These are phyloP conservation scores for Nemoura dubitans DNA, from an alignment of 2,888 invertebrate species.

Conservation along the genomic window DNA sequence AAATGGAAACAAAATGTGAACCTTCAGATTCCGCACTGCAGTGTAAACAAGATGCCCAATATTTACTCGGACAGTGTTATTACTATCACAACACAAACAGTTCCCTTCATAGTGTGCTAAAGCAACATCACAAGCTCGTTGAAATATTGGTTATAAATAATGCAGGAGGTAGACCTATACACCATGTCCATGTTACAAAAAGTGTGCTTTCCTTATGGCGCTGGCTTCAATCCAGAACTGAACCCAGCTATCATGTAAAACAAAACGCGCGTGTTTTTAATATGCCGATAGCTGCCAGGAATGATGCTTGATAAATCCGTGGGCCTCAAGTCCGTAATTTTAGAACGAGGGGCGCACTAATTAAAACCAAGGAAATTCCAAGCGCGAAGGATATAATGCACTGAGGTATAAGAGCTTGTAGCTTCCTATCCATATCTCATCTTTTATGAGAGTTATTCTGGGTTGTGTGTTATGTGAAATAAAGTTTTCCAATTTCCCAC, in stretches of 20 bases:
- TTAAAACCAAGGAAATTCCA: not conserved
- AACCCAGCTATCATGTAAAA: not conserved
- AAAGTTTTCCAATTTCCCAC: too few relatives aligned
- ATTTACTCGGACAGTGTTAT: not conserved
- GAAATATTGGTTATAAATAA: constrained; percentile 2
- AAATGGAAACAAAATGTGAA: not conserved
- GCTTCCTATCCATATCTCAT: too few relatives aligned
- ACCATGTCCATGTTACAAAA: not conserved
- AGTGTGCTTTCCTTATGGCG: not conserved
- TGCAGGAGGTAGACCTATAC: not conserved
- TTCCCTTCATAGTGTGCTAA: not conserved
- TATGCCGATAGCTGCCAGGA: not conserved
- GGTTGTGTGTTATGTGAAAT: too few relatives aligned
- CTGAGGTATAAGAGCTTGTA: too few relatives aligned
- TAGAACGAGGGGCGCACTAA: not conserved
- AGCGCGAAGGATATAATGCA: too few relatives aligned
- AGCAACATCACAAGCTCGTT: not conserved
- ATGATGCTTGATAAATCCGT: not conserved
- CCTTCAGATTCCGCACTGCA: not conserved
- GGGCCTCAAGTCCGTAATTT: not conserved
- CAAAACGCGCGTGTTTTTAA: not conserved
- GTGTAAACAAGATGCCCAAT: not conserved
- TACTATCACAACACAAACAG: not conserved
- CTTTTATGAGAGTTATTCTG: too few relatives aligned
- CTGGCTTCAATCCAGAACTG: not conserved